These are phyloP conservation scores for Procavia capensis DNA, from an alignment of 2,113 vertebrate species.

Conservation along the genomic window DNA sequence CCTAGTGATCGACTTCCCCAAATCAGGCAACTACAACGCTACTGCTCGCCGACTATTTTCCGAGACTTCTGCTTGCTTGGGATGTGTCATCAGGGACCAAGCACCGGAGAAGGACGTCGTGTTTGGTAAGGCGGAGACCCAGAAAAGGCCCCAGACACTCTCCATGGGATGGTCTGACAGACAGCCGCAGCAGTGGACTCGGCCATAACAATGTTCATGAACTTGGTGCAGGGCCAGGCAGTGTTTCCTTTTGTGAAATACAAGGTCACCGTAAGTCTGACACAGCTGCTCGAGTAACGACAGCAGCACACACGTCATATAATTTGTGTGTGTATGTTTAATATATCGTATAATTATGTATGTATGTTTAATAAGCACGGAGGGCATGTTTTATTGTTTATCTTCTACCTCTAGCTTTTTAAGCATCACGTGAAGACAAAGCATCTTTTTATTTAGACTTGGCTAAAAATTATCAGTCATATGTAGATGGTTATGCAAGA, in stretches of 20 bases:
- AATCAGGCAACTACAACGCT: neutral
- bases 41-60: neutral
- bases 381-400: constrained; percentile 26
- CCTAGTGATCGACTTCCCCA: neutral
- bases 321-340: neutral
- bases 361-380: neutral
- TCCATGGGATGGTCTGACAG: neutral
- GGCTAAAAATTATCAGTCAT: constrained; percentile 86
- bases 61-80: neutral
- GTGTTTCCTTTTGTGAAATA: neutral
- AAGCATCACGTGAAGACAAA: constrained; percentile 64
- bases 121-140: no score
- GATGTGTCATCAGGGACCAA: no score
- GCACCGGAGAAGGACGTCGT: no score
- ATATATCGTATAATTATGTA: neutral
- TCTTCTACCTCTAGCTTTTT: constrained; percentile 38
- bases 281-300: neutral
- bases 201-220: neutral
- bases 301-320: neutral
- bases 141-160: neutral
- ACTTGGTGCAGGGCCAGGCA: neutral
- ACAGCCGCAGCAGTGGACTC: neutral
- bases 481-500: constrained; percentile 85
- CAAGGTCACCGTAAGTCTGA: neutral
- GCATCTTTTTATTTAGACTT: constrained; percentile 80